Percentiles rank a stretch among this genome's conserved stretches.
Conservation (phyloP, 2,113 vertebrate genomes). For the Bubo scandiacus region DNA sequence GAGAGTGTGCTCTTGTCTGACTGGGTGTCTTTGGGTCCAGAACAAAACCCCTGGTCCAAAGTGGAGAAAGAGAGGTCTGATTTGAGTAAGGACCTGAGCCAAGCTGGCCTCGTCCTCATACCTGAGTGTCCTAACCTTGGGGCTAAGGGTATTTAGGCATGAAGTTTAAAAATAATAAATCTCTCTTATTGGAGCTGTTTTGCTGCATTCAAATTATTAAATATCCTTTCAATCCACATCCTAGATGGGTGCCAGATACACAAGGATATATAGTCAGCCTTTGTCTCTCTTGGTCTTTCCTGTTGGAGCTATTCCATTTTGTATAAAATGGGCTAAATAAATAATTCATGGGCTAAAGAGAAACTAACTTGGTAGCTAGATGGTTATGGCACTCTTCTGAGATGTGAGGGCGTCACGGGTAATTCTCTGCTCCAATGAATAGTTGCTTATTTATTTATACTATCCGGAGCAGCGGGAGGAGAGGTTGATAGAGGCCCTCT, state of each 20-base stretch:
- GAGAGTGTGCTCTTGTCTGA: neutral
- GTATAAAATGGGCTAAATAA: slow-evolving; percentile 16
- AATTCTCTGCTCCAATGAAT: neutral
- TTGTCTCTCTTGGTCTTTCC: neutral
- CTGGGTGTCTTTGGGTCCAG: neutral
- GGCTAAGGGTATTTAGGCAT: neutral
- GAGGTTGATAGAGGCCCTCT: neutral
- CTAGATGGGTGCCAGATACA: neutral
- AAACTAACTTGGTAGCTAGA: neutral
- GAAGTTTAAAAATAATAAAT: neutral
- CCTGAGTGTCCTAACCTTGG: neutral
- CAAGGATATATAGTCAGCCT: slow-evolving; percentile 9
- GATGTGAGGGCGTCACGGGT: neutral
- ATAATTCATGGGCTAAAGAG: slow-evolving; percentile 11
- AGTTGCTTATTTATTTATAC: neutral
- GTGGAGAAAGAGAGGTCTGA: neutral
- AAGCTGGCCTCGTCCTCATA: neutral
- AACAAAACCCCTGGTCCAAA: neutral
- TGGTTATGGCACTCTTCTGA: neutral
- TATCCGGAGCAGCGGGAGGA: neutral
- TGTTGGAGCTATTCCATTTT: slow-evolving; percentile 39
- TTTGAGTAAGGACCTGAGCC: neutral
- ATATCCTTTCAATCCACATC: neutral
- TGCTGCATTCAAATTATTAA: neutral
- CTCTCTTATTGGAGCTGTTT: neutral